These are phyloP conservation scores for Laupala kohalensis DNA, from an alignment of 1,140 invertebrate genomes.

Conservation along the genomic window DNA sequence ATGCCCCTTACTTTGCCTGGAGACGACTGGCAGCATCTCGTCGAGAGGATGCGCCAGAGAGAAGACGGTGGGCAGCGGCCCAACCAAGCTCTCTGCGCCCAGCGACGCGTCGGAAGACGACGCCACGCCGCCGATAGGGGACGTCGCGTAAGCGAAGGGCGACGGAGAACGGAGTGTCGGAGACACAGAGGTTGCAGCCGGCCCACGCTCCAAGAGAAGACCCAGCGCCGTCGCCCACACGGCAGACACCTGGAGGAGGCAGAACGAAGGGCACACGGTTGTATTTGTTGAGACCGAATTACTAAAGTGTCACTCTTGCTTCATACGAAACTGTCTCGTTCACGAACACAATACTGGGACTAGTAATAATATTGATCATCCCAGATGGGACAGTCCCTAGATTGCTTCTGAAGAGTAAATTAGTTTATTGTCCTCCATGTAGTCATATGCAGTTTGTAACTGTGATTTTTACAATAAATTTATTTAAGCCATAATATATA, in stretches of 20 bases:
- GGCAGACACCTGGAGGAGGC: conserved; percentile 29
- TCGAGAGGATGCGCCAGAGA: conserved; percentile 77
- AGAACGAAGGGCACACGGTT: background rate
- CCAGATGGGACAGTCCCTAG: background rate
- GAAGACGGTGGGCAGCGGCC: conserved; percentile 52
- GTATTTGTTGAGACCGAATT: no score
- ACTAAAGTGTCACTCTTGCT: no score
- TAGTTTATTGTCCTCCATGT: no score
- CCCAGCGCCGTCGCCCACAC: conserved; percentile 68
- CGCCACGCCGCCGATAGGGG: no score
- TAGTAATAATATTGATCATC: background rate
- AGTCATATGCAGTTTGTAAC: no score
- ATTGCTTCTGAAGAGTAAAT: no score
- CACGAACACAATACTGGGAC: no score
- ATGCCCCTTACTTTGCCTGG: conserved; percentile 44
- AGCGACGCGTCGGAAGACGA: conserved; percentile 20
- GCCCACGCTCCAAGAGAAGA: conserved; percentile 48
- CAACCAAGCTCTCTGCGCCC: conserved; percentile 17
- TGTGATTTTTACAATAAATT: no score
- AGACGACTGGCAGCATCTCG: conserved; percentile 69
- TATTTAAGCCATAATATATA: no score
- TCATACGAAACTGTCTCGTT: no score
- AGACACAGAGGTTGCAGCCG: background rate
- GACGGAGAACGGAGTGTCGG: conserved; percentile 1
- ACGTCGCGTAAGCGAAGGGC: conserved; percentile 6